Evolutionary conservation across 2,888 invertebrate species (phyloP).

Genomic region (Sesia apiformis): DNA sequence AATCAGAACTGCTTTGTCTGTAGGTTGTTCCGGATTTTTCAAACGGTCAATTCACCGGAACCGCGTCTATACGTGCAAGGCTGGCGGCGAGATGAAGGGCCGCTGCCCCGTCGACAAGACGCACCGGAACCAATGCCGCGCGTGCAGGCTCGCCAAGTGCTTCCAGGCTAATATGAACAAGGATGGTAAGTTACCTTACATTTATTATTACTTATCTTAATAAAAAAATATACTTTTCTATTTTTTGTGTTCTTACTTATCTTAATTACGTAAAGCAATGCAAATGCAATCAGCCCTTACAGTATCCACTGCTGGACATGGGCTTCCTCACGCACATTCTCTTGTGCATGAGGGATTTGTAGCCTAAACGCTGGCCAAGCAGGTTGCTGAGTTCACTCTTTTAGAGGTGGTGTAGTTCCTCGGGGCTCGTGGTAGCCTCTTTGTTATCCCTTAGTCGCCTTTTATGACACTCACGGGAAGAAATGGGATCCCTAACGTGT

Average conservation of each 20-base stretch:
- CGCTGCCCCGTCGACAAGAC: constrained; percentile 97
- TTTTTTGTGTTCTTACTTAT: not conserved
- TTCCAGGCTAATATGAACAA: constrained; percentile 98
- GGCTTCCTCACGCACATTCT: too few species aligned
- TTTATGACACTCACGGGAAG: too few species aligned
- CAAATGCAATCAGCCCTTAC: too few species aligned
- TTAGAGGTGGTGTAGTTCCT: too few species aligned
- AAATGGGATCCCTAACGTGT: too few species aligned
- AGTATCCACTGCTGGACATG: too few species aligned
- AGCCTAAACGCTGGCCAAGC: too few species aligned
- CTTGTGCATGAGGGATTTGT: too few species aligned
- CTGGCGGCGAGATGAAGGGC: constrained; percentile 93
- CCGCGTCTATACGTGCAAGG: constrained; percentile 97
- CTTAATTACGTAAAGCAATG: not conserved
- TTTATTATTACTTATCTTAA: not conserved
- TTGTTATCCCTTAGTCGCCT: too few species aligned
- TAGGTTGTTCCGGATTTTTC: constrained; percentile 96
- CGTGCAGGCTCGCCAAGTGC: constrained; percentile 95
- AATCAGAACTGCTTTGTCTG: too few species aligned
- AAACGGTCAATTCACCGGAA: constrained; percentile 97
- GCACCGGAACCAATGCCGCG: constrained; percentile 96
- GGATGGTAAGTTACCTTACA: constrained; percentile 85
- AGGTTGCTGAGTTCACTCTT: too few species aligned
- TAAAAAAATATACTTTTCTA: not conserved
- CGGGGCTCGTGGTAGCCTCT: too few species aligned